phyloP scores from a whole-genome alignment of 2,113 vertebrate genomes.

The Ciconia stormi region DNA sequence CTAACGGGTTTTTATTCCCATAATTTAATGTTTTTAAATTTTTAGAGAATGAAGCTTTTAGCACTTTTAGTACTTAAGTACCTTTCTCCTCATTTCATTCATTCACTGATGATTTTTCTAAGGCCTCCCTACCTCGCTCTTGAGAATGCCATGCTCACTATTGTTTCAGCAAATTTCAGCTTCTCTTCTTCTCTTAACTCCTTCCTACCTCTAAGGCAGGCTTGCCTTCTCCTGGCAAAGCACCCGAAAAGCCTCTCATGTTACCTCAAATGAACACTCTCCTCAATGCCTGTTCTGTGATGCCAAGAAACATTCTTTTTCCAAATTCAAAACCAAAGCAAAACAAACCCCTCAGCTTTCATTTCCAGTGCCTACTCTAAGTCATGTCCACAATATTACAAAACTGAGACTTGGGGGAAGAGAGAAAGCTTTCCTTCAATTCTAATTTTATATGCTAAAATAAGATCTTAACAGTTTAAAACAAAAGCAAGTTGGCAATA shows the following conservation, averaged over 20 bases:
- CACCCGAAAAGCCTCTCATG: not conserved
- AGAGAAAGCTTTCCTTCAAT: not conserved
- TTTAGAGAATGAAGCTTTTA: not conserved
- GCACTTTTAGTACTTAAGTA: not conserved
- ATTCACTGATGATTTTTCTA: not conserved
- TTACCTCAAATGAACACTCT: not conserved
- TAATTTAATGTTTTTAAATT: not conserved
- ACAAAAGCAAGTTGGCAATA: not conserved
- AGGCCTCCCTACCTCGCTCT: not conserved
- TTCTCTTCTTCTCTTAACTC: constrained; percentile 3
- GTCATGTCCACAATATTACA: not conserved
- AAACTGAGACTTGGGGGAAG: not conserved
- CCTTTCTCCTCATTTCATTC: not conserved
- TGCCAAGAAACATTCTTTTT: not conserved
- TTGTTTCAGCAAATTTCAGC: not conserved
- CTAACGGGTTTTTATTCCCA: not conserved
- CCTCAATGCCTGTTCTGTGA: not conserved
- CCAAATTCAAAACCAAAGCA: not conserved
- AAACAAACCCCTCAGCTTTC: not conserved
- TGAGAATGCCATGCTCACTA: not conserved
- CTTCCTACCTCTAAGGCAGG: not conserved
- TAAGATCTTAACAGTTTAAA: not conserved
- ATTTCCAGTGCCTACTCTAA: not conserved
- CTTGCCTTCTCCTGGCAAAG: not conserved
- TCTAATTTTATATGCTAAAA: not conserved